Percentiles rank a stretch among this genome's conserved stretches.
These are phyloP conservation scores for Heliconius sara DNA, from an alignment of 2,888 invertebrate genomes.

Conservation along the genomic window DNA sequence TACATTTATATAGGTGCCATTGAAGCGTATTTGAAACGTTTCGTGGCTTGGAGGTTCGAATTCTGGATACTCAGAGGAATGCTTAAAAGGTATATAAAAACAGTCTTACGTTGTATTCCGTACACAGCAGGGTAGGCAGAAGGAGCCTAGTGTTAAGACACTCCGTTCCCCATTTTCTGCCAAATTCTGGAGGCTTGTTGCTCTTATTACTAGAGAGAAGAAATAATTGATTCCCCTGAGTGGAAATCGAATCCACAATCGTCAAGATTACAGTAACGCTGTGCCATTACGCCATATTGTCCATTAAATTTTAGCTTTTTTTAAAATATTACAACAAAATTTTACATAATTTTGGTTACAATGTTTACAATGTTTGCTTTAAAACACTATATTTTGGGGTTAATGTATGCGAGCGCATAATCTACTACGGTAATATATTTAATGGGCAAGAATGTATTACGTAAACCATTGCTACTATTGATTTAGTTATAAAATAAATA, in stretches of 20 bases:
- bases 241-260: no score
- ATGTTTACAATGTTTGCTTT: constrained; percentile 4
- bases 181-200: no score
- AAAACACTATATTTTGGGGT: constrained; percentile 30
- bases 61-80: neutral
- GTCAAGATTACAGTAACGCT: no score
- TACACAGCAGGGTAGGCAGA: no score
- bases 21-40: neutral
- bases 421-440: constrained; percentile 37
- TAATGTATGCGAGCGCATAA: constrained; percentile 37
- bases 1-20: constrained; percentile 1
- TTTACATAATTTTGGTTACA: neutral
- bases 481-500: constrained; percentile 1
- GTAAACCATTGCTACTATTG: constrained; percentile 5
- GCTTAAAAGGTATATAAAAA: no score
- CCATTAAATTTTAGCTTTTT: neutral
- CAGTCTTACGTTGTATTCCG: no score
- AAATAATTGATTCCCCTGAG: no score
- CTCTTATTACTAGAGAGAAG: no score
- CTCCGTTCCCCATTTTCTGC: no score
- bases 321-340: neutral
- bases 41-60: neutral
- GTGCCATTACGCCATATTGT: no score
- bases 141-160: no score
- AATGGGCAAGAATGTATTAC: constrained; percentile 41